Base-by-base conservation (phyloP, 2,888 invertebrate genomes). In the Sarcophaga rosellei region DNA sequence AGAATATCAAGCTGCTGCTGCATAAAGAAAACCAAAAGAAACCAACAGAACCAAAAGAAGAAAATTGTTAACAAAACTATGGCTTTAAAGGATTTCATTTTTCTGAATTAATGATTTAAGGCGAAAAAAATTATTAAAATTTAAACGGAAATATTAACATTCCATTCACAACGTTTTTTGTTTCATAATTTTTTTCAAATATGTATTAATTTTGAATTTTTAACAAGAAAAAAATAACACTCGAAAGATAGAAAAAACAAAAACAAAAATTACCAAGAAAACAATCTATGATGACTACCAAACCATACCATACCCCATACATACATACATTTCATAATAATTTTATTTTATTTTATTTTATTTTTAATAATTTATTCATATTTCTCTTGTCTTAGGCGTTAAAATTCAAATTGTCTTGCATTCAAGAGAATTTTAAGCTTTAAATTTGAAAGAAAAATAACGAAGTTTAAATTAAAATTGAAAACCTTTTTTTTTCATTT, bases 81-180 rank as follows among this genome's bases (percentile, higher is more conserved):
- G 72, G 69, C 59, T 80, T 53, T 76, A 57, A 82, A 80, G 79
- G 82, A 85, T 79, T 72, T 82, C 23, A 12, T 62, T 25, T 65
- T 75, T 65, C 1, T 65, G 23, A 45, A 17, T 23, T 75, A 45
- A 63, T 17, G 63, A 6, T 3, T 53, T 63, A 35, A 62, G 10
- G 3, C 35, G 21, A 6, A n/a, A 62, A 57, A 20, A 23, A 20
- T 57, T n/a, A n/a, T n/a, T n/a, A n/a, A n/a, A n/a, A 20, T 53
- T 63, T 44, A 73, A 47, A 68, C 25, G n/a, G 20, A 62, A 44
- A 45, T 17, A 74, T 63, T 75, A 66, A 53, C 62, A 75, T 81
- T 74, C 68, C 17, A 25, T 65, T 20, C 80, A 74, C 80, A 66
- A 59, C n/a, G n/a, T 35, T 4, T n/a, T n/a, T 3, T 44, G 1